Base-by-base conservation (phyloP, 1,140 invertebrate genomes). In the Drosophila mauritiana region DNA sequence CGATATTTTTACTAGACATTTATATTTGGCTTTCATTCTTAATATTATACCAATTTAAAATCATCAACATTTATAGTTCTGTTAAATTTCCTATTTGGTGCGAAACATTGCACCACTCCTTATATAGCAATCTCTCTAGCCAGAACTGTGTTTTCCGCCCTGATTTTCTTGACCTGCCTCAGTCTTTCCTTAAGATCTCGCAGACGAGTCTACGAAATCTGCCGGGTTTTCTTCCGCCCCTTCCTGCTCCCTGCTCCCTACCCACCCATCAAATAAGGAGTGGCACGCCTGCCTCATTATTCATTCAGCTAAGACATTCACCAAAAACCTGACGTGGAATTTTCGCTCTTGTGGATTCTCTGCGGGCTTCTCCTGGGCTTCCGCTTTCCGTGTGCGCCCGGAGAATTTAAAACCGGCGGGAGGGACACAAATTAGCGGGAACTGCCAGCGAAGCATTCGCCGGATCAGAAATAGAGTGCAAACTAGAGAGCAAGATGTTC, bases 401-500 rank as follows among this genome's bases (percentile, higher is more conserved):
- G 49, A 62, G 82, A 81, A 82, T 86, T 67, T 68, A 43, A 86
- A 86, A 65, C 52, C 57, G 61, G 36, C 17, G 54, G 43, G 45
- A 40, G 46, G 68, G 31, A 46, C 70, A 88, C 82, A 86, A 86
- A 86, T 86, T 86, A 86, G 82, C 79, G 83, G 74, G 78, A 86
- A 88, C 83, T 78, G 83, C 62, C 74, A 81, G 46, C 49, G 59
- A 70, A 58, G 69, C 64, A 80, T 67, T 59, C 68, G 54, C 40
- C 46, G 59, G 61, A 64, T 73, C 61, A 65, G 34, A 65, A 77
- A 81, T 77, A 80, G 64, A 62, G 81, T 37, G 61, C 27, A 53
- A 57, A 57, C 11, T 42, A 37, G 34, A 4, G 39, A 31, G 10
- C 27, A 62, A 27, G 4, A 46, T 49, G 25, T 51, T 1, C 0